These are phyloP conservation scores for Malthinus seriepunctatus DNA, from an alignment of 2,888 invertebrate species.

Conservation along the genomic window DNA sequence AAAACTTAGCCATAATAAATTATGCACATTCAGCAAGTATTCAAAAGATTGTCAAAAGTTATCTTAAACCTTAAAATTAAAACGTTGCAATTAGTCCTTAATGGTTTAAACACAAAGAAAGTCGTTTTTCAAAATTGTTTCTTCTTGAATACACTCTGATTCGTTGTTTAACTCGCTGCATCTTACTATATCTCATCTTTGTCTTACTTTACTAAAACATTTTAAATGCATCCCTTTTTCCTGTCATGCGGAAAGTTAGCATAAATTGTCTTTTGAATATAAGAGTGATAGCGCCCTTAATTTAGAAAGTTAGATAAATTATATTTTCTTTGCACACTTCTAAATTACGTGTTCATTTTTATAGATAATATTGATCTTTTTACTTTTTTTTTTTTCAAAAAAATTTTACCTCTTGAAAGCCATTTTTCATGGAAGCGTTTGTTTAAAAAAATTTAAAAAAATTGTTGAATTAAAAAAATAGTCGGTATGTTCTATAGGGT, in stretches of 20 bases:
- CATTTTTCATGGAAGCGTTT: too few species aligned
- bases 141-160: constrained; percentile 50
- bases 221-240: constrained; percentile 24
- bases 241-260: constrained; percentile 30
- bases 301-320: constrained; percentile 52
- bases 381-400: constrained; percentile 4
- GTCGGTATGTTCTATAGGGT: too few species aligned
- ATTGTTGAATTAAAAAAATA: too few species aligned
- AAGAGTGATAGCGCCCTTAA: constrained; percentile 51
- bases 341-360: constrained; percentile 27
- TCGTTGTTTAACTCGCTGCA: constrained; percentile 26
- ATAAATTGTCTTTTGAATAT: constrained; percentile 49
- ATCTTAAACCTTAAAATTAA: constrained; percentile 51
- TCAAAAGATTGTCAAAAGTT: constrained; percentile 53
- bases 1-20: constrained; percentile 32
- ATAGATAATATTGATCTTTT: constrained; percentile 11
- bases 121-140: constrained; percentile 57
- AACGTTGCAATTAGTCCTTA: constrained; percentile 55
- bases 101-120: constrained; percentile 54
- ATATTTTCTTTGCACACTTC: constrained; percentile 42
- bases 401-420: too few species aligned
- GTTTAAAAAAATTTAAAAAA: too few species aligned
- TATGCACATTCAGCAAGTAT: constrained; percentile 28
- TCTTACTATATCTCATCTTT: constrained; percentile 22
- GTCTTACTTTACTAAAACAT: constrained; percentile 23